Base-by-base conservation (phyloP, 2,797 vertebrate species). In the Pyrocephalus nanus region DNA sequence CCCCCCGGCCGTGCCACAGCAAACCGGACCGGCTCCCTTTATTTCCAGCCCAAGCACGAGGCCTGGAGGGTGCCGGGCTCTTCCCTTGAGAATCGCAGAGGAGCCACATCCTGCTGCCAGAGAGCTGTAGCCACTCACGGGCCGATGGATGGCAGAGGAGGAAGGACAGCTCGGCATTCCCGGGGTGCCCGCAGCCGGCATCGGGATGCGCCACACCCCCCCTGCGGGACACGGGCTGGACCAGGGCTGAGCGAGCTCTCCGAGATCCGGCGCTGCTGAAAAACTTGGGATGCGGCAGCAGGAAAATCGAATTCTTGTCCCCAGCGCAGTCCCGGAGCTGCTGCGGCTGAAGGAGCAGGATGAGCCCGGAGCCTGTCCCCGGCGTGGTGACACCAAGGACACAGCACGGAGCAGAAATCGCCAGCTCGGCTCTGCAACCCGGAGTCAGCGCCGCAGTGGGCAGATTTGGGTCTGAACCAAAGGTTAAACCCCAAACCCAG, bases 281-380 rank as follows among this genome's bases (percentile, higher is more conserved):
- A 80, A 43, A 12, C 17, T 3, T 0, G 25, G n/a, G 51, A 5
- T 38, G 34, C 0, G 26, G 43, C n/a, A 34, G 6, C 0, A 2
- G 47, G 18, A 7, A n/a, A 42, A 38, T 4, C 9, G 2, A 1
- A 1, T n/a, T 6, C 22, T 4, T 7, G 11, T 9, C 7, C 27
- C 4, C 58, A 29, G 30, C 66, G 32, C 40, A 51, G 45, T 27
- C 25, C 30, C 6, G 62, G 48, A 51, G 18, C 40, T 26, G 57
- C 47, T 2, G 75, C 40, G 75, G 64, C 10, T 1, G 55, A 69
- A 64, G 65, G 36, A 1, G 8, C 36, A 11, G 69, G 76, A 74
- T 0, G 17, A 60, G 65, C 85, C 60, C 7, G 1, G 20, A 2
- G 7, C 42, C 34, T 1, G 29, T 4, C 1, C 19, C 43, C 16